Conservation (phyloP, 92 coral and sea anemone species). For the Phenganax subtilis region DNA sequence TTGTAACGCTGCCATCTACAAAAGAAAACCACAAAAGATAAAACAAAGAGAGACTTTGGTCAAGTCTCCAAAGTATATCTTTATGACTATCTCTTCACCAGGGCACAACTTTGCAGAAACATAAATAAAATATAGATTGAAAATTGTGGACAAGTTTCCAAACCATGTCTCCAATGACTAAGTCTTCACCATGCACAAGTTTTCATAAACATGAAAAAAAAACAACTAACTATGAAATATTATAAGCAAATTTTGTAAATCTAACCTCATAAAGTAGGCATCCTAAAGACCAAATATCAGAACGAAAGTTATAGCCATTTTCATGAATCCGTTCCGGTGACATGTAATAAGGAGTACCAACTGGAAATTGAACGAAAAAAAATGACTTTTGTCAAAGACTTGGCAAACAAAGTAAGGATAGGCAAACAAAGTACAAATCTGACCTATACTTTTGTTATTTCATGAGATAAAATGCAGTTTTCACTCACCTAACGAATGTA, state of each 20-base stretch:
- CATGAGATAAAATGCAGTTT: not conserved
- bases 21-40: not conserved
- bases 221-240: too few species aligned
- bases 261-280: constrained; percentile 92
- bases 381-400: not conserved
- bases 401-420: not conserved
- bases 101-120: not conserved
- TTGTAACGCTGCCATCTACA: constrained; percentile 96
- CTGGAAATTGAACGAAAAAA: constrained; percentile 42
- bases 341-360: constrained; percentile 98
- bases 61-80: not conserved
- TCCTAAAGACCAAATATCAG: constrained; percentile 98
- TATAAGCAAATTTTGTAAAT: not conserved
- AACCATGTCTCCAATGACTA: too few species aligned
- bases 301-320: constrained; percentile 93
- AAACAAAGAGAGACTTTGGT: not conserved
- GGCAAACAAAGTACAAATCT: too few species aligned
- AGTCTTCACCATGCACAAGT: too few species aligned
- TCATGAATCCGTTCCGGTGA: constrained; percentile 98
- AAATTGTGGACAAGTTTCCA: too few species aligned
- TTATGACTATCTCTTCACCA: not conserved
- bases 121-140: too few species aligned
- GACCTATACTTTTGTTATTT: not conserved
- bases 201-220: too few species aligned
- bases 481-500: constrained; percentile 84